Percentiles rank a stretch among this genome's conserved stretches.
These are phyloP conservation scores for Phocoena phocoena DNA, from an alignment of 2,113 vertebrate genomes.

Conservation along the genomic window DNA sequence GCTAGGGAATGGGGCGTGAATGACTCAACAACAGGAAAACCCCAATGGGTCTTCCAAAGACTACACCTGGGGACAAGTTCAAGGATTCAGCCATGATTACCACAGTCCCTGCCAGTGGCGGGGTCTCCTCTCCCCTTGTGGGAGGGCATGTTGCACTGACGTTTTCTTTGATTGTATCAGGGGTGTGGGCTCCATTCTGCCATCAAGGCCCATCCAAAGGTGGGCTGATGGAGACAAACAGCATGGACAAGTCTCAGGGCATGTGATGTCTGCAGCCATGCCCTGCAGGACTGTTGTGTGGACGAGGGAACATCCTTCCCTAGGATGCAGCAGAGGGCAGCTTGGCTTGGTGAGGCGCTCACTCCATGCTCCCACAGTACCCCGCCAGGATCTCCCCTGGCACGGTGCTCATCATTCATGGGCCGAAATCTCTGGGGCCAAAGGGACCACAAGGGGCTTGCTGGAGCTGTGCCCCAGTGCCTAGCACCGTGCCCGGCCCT, in stretches of 20 bases:
- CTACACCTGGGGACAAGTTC: background rate
- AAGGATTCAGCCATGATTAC: background rate
- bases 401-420: accelerated
- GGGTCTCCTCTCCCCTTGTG: background rate
- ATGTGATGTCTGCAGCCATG: accelerated
- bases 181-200: background rate
- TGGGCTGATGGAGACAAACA: accelerated
- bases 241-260: accelerated
- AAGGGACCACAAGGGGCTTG: background rate
- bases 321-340: background rate
- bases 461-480: background rate
- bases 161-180: background rate
- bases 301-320: background rate
- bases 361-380: accelerated
- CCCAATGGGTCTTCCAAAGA: background rate
- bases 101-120: background rate
- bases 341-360: background rate
- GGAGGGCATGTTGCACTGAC: background rate
- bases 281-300: background rate
- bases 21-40: background rate
- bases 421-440: background rate
- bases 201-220: background rate
- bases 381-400: too few relatives aligned
- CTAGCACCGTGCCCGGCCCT: background rate
- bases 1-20: background rate